phyloP scores from a whole-genome alignment of 2,797 vertebrate species.

The Amblyopsis hoosieri region DNA sequence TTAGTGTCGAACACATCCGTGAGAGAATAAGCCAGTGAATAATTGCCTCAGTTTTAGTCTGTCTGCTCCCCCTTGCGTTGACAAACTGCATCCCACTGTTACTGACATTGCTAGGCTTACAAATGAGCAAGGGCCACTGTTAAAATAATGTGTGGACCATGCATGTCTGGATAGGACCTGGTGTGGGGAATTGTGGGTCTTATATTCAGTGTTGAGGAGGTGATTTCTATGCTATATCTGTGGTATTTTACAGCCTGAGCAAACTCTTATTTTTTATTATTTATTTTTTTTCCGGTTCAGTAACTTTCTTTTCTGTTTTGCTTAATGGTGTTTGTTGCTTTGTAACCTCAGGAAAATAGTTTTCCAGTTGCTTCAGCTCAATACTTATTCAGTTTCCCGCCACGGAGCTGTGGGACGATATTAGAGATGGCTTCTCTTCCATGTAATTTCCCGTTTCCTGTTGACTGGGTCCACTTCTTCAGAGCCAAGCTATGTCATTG shows the following conservation, averaged over 20 bases:
- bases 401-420: conserved; percentile 3
- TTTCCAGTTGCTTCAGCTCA: conserved; percentile 47
- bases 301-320: conserved; percentile 1
- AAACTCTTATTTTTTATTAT: neutral
- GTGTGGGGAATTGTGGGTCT: neutral
- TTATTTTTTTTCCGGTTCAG: conserved; percentile 17
- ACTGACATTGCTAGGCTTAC: neutral
- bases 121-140: neutral
- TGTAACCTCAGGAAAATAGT: neutral
- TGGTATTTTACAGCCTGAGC: neutral
- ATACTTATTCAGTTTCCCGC: conserved; percentile 3
- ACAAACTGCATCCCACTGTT: conserved; percentile 5
- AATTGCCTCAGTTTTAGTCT: conserved; percentile 18
- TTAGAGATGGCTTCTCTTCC: conserved; percentile 7
- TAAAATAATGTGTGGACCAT: neutral
- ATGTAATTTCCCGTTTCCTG: conserved; percentile 42
- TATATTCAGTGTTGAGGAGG: neutral
- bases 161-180: neutral
- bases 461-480: conserved; percentile 25
- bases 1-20: conserved; percentile 26
- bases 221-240: conserved; percentile 7
- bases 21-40: conserved; percentile 19
- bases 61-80: conserved; percentile 36
- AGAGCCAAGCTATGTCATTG: conserved; percentile 22
- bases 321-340: neutral